Percentiles rank a stretch among this genome's conserved stretches.
phyloP scores from a whole-genome alignment of 2,113 vertebrate genomes.

The Pteronura brasiliensis region DNA sequence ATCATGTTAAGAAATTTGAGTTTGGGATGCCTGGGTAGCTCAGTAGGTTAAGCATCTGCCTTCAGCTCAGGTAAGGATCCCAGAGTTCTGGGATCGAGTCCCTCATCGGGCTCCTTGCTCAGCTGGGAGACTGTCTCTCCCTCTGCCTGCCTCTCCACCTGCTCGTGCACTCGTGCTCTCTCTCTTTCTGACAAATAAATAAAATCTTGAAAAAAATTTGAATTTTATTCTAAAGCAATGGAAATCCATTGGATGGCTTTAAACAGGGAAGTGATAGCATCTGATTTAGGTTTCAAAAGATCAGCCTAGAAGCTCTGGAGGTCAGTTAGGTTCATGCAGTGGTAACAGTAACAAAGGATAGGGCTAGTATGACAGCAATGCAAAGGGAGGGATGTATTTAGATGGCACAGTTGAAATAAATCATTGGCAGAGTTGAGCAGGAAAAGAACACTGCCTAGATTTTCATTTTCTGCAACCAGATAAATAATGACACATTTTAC shows the following conservation, averaged over 20 bases:
- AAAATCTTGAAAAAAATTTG: neutral
- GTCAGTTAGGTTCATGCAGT: neutral
- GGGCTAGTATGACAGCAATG: neutral
- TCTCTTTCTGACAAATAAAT: no score
- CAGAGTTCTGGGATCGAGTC: no score
- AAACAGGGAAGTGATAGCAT: neutral
- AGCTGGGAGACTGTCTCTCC: no score
- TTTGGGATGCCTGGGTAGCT: neutral
- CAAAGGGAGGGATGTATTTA: neutral
- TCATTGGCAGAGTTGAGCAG: accelerated
- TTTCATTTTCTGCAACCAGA: neutral
- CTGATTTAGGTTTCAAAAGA: neutral
- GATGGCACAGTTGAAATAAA: neutral
- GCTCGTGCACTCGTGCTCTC: no score
- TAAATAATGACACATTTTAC: neutral
- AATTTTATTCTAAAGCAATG: neutral
- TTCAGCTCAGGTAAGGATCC: no score
- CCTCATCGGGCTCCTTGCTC: no score
- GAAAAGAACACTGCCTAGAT: neutral
- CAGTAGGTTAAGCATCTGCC: no score
- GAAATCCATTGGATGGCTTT: neutral
- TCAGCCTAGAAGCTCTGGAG: neutral
- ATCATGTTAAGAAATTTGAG: neutral
- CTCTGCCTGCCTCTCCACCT: no score
- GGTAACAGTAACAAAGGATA: neutral